phyloP scores from a whole-genome alignment of 2,113 vertebrate species.

The Cromileptes altivelis region DNA sequence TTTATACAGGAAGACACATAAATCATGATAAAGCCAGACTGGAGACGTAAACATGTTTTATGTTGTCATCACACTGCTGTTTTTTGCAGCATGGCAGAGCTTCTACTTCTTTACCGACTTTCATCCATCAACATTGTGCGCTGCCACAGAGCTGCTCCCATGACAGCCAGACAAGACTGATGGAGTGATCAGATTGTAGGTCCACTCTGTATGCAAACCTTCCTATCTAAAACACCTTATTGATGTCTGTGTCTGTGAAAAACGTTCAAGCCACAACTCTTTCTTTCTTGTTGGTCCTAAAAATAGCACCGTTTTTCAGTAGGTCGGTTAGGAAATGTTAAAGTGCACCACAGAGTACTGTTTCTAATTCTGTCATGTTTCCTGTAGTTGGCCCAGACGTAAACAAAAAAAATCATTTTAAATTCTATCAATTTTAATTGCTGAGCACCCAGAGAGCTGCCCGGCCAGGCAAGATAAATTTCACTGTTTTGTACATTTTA shows the following conservation, averaged over 20 bases:
- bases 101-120: background rate
- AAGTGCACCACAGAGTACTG: background rate
- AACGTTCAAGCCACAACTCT: background rate
- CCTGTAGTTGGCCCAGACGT: background rate
- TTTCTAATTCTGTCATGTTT: background rate
- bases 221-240: background rate
- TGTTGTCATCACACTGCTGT: conserved; percentile 9
- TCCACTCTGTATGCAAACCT: background rate
- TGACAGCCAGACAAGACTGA: background rate
- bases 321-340: background rate
- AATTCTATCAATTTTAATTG: too few relatives aligned
- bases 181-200: background rate
- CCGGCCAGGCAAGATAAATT: too few relatives aligned
- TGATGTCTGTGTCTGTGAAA: background rate
- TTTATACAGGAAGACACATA: conserved; percentile 9
- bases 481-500: too few relatives aligned
- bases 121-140: conserved; percentile 12
- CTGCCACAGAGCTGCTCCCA: conserved; percentile 19
- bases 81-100: background rate
- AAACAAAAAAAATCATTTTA: background rate
- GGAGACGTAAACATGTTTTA: conserved; percentile 17
- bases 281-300: background rate
- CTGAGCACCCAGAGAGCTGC: too few relatives aligned
- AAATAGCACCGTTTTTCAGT: background rate
- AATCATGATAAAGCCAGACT: conserved; percentile 13